These are phyloP conservation scores for Hemibagrus wyckioides DNA, from an alignment of 2,113 vertebrate species.

Conservation along the genomic window DNA sequence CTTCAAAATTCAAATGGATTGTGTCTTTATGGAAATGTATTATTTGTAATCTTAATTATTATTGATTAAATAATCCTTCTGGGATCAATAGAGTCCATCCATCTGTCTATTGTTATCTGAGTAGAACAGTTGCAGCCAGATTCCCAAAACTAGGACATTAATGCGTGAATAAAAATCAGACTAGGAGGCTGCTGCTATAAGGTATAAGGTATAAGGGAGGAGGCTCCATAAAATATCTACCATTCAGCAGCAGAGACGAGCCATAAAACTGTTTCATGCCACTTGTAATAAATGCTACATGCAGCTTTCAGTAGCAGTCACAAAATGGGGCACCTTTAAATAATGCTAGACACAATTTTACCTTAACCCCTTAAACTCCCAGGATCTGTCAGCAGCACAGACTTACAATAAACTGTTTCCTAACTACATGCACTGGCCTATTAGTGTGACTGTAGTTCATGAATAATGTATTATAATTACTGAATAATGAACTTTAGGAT, in stretches of 20 bases:
- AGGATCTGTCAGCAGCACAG: background rate
- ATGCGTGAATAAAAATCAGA: background rate
- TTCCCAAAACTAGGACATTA: background rate
- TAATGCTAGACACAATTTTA: background rate
- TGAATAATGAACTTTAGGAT: background rate
- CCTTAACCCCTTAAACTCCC: background rate
- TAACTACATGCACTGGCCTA: background rate
- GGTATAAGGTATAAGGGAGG: background rate
- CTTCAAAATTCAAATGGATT: background rate
- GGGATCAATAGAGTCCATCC: background rate
- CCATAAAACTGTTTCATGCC: conserved; percentile 6
- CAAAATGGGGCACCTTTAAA: background rate
- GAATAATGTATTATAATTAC: background rate
- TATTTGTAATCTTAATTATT: background rate
- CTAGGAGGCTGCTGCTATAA: background rate
- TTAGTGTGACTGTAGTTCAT: background rate
- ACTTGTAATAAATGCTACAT: background rate
- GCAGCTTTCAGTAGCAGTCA: background rate
- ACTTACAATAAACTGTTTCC: background rate
- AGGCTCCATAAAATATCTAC: background rate
- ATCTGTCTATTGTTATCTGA: background rate
- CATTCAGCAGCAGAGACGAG: conserved; percentile 11
- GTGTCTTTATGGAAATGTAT: background rate
- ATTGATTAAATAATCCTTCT: background rate
- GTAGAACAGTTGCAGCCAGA: background rate